Percentiles rank a stretch among this genome's conserved stretches.
phyloP scores from a whole-genome alignment of 2,888 invertebrate species.

The Elmis aenea region DNA sequence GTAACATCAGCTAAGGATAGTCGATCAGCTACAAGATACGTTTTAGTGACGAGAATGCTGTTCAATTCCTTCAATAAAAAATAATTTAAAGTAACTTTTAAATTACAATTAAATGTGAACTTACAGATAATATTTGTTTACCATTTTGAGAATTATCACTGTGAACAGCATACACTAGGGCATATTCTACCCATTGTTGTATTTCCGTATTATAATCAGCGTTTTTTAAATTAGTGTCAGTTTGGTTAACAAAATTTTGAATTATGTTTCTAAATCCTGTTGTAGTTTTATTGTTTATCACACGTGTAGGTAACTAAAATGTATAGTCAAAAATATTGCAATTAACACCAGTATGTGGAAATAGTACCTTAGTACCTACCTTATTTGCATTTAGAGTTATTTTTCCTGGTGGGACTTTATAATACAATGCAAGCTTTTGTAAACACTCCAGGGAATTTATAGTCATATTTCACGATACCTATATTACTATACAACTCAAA shows the following conservation, averaged over 20 bases:
- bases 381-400: constrained; percentile 23
- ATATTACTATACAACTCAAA: not conserved
- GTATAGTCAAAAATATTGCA: not conserved
- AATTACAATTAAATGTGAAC: not conserved
- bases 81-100: not conserved
- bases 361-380: constrained; percentile 16
- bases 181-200: constrained; percentile 43
- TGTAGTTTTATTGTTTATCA: constrained; percentile 26
- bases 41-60: constrained; percentile 47
- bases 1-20: constrained; percentile 65
- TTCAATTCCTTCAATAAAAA: constrained; percentile 51
- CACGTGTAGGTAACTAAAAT: constrained; percentile 29
- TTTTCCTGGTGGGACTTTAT: constrained; percentile 27
- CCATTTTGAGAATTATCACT: constrained; percentile 14
- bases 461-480: constrained; percentile 15
- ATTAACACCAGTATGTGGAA: not conserved
- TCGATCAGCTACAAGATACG: constrained; percentile 55
- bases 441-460: constrained; percentile 19
- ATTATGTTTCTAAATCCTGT: constrained; percentile 38
- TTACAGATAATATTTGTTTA: constrained; percentile 33
- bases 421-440: constrained; percentile 27
- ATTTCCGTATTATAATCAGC: constrained; percentile 34
- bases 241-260: constrained; percentile 31
- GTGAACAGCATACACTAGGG: constrained; percentile 31
- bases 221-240: constrained; percentile 23